Evolutionary conservation across 1,140 invertebrate genomes (phyloP).

Genomic region (Coelopa frigida): DNA sequence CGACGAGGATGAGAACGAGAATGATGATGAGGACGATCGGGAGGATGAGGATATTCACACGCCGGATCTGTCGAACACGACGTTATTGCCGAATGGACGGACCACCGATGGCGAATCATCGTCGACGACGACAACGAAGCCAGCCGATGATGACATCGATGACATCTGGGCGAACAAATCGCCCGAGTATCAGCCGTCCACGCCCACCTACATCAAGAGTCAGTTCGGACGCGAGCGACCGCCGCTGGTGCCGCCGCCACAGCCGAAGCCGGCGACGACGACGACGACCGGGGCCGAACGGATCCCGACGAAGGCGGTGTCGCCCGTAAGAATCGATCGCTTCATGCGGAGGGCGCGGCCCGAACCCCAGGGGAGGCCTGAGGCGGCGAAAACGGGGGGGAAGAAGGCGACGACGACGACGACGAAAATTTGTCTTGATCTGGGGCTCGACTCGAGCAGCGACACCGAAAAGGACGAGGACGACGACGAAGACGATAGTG

Average conservation of each 20-base stretch:
- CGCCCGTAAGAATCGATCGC: background rate
- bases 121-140: background rate
- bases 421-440: too few relatives aligned
- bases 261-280: slow-evolving; percentile 5
- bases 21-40: slow-evolving; percentile 7
- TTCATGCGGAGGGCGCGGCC: too few relatives aligned
- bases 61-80: too few relatives aligned
- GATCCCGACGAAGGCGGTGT: slow-evolving; percentile 1
- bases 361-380: too few relatives aligned
- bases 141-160: slow-evolving; percentile 20
- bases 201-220: slow-evolving; percentile 22
- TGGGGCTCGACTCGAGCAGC: slow-evolving; percentile 7
- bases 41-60: background rate
- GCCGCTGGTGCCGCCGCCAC: background rate
- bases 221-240: slow-evolving; percentile 5
- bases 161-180: slow-evolving; percentile 37
- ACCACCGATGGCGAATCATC: slow-evolving; percentile 5
- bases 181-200: slow-evolving; percentile 29
- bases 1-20: slow-evolving; percentile 21
- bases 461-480: slow-evolving; percentile 7
- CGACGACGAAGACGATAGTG: background rate
- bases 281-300: background rate
- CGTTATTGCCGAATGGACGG: too few relatives aligned
- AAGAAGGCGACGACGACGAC: too few relatives aligned
- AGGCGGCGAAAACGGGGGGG: too few relatives aligned